phyloP scores from a whole-genome alignment of 1,140 invertebrate genomes.

The Papilio polytes region DNA sequence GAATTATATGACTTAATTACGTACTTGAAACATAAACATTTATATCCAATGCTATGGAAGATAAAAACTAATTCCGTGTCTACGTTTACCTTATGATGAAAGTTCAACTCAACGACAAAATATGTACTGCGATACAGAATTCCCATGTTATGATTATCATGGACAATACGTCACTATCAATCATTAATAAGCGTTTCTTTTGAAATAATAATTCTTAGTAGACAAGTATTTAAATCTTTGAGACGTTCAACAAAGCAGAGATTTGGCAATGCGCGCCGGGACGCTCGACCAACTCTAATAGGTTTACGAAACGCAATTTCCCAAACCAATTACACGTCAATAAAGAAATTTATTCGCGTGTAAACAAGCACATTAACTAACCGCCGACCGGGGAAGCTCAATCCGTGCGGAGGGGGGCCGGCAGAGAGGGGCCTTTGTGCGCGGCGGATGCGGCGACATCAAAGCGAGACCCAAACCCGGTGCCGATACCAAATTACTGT shows the following conservation, averaged over 20 bases:
- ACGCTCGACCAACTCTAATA: conserved; percentile 43
- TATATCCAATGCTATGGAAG: neutral
- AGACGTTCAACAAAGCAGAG: conserved; percentile 32
- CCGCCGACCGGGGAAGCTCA: conserved; percentile 34
- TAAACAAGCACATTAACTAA: conserved; percentile 62
- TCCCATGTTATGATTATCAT: no score
- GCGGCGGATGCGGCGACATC: conserved; percentile 61
- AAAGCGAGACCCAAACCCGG: conserved; percentile 48
- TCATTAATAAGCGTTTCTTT: neutral
- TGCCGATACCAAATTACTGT: conserved; percentile 55
- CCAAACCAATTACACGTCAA: conserved; percentile 66
- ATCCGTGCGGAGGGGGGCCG: conserved; percentile 31
- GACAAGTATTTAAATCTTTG: conserved; percentile 30
- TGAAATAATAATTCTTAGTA: conserved; percentile 13
- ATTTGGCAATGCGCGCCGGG: conserved; percentile 39
- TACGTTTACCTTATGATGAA: neutral
- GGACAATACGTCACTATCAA: no score
- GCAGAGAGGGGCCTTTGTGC: conserved; percentile 52
- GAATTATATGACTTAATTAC: conserved; percentile 6
- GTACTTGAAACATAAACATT: neutral
- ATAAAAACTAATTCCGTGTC: conserved; percentile 5
- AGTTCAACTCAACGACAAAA: no score
- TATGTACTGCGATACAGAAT: no score
- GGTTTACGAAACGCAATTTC: conserved; percentile 55
- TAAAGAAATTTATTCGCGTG: conserved; percentile 63